Evolutionary conservation across 2,113 vertebrate species (phyloP).

Genomic region (Myotis davidii): DNA sequence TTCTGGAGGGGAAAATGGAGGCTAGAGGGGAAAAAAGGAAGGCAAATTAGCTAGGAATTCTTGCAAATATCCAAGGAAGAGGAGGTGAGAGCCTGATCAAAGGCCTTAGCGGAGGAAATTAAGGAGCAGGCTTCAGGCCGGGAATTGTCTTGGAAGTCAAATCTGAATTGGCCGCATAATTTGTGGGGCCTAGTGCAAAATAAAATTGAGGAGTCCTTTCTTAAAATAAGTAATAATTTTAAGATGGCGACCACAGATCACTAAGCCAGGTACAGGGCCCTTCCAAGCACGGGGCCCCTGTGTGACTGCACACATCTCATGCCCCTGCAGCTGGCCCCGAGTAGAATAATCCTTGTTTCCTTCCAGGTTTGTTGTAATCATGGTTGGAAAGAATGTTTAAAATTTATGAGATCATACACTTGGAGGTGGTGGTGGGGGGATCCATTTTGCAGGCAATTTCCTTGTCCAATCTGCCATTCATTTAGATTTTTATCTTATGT

Average conservation of each 20-base stretch:
- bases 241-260: background rate
- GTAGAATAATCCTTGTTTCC: background rate
- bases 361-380: background rate
- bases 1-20: background rate
- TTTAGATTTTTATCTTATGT: background rate
- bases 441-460: background rate
- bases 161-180: background rate
- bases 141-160: background rate
- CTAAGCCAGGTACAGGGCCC: background rate
- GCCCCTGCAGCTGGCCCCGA: background rate
- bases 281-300: background rate
- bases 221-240: background rate
- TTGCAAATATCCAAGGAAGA: background rate
- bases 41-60: background rate
- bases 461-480: background rate
- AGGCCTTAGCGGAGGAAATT: background rate
- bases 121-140: background rate
- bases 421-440: too few species aligned
- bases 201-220: background rate
- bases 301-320: background rate
- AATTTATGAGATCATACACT: background rate
- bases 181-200: background rate
- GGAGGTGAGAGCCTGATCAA: background rate
- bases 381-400: background rate
- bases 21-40: background rate